Evolutionary conservation across 2,888 invertebrate species (phyloP).

Genomic region (Protodeltote pygarga): DNA sequence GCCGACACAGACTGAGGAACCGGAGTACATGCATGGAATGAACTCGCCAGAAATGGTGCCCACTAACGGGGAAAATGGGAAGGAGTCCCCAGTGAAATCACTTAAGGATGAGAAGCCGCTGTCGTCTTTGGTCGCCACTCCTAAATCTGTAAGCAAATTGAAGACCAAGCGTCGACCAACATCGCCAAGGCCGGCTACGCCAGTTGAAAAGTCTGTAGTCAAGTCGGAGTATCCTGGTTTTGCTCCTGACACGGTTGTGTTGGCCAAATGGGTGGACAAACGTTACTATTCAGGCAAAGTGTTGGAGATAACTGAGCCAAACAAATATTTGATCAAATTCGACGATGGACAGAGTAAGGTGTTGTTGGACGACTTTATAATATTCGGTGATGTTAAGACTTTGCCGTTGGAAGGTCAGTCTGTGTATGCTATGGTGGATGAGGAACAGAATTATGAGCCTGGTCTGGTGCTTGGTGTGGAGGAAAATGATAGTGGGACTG

Average conservation of each 20-base stretch:
- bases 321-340: slow-evolving; percentile 88
- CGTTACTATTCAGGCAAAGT: slow-evolving; percentile 89
- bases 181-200: slow-evolving; percentile 78
- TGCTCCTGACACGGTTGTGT: slow-evolving; percentile 81
- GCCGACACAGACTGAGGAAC: slow-evolving; percentile 79
- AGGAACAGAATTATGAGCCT: slow-evolving; percentile 85
- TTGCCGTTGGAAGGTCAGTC: slow-evolving; percentile 84
- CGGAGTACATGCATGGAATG: slow-evolving; percentile 78
- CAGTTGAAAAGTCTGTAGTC: slow-evolving; percentile 69
- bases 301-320: slow-evolving; percentile 83
- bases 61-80: slow-evolving; percentile 71
- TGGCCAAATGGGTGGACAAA: slow-evolving; percentile 90
- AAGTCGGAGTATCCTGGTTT: slow-evolving; percentile 76
- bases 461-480: slow-evolving; percentile 82
- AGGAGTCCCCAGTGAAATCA: slow-evolving; percentile 67
- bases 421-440: slow-evolving; percentile 85
- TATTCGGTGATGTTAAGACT: slow-evolving; percentile 84
- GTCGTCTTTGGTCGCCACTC: slow-evolving; percentile 70
- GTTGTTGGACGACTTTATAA: slow-evolving; percentile 87
- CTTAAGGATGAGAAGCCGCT: slow-evolving; percentile 77
- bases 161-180: slow-evolving; percentile 77
- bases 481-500: slow-evolving; percentile 76
- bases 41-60: slow-evolving; percentile 84
- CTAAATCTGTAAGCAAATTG: slow-evolving; percentile 77
- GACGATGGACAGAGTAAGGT: slow-evolving; percentile 88